Evolutionary conservation across 1,140 invertebrate species (phyloP).

Genomic region (Steinernema feltiae): DNA sequence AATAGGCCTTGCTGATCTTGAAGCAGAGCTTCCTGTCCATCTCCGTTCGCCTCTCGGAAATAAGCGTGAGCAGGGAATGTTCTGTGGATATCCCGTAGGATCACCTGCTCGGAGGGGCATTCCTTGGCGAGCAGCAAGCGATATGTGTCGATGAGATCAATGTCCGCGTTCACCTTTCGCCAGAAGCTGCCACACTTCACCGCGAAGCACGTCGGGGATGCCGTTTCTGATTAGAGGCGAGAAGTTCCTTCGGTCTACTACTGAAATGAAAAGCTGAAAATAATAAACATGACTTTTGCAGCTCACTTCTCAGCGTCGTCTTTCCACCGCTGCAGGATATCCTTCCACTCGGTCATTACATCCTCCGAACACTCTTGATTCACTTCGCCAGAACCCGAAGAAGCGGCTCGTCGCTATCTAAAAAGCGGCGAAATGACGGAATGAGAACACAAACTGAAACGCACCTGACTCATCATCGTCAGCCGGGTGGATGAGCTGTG

Average conservation of each 20-base stretch:
- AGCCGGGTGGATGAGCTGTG: slow-evolving; percentile 59
- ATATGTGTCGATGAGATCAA: slow-evolving; percentile 82
- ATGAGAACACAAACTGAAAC: too few relatives aligned
- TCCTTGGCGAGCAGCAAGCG: slow-evolving; percentile 78
- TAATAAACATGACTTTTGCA: not conserved
- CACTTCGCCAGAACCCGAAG: slow-evolving; percentile 90
- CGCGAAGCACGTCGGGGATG: slow-evolving; percentile 84
- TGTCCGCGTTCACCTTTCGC: slow-evolving; percentile 75
- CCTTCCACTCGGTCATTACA: slow-evolving; percentile 83
- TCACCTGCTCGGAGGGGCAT: slow-evolving; percentile 71
- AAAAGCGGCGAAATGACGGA: slow-evolving; percentile 15
- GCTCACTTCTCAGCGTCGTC: slow-evolving; percentile 59
- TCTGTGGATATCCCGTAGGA: slow-evolving; percentile 87
- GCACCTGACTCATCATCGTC: slow-evolving; percentile 73
- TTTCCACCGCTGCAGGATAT: slow-evolving; percentile 75
- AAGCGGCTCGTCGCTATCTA: slow-evolving; percentile 83
- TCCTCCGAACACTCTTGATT: slow-evolving; percentile 89
- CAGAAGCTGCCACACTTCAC: slow-evolving; percentile 92
- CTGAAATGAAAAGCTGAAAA: slow-evolving; percentile 55
- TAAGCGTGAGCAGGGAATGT: slow-evolving; percentile 98
- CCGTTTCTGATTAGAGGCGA: slow-evolving; percentile 74
- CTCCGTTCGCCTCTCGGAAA: slow-evolving; percentile 83
- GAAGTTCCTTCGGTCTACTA: slow-evolving; percentile 70
- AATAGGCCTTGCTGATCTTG: slow-evolving; percentile 83
- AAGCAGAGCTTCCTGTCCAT: slow-evolving; percentile 90